Evolutionary conservation across 2,888 invertebrate species (phyloP).

Genomic region (Athalia circularis): DNA sequence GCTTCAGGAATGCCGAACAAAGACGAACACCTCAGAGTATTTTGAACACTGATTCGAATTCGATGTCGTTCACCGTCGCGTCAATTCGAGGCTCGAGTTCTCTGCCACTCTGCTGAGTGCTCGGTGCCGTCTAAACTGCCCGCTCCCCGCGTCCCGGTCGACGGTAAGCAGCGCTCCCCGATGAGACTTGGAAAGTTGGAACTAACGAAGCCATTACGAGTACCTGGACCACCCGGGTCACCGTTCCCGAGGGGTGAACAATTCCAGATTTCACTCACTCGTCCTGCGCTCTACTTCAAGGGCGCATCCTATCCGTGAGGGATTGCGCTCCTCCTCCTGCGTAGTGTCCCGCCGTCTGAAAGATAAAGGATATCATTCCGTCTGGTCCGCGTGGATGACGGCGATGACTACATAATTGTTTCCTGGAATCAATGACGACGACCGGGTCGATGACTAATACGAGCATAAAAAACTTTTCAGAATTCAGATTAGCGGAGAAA

Average conservation of each 20-base stretch:
- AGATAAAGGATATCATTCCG: no score
- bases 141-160: slow-evolving; percentile 22
- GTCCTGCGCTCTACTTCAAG: background rate
- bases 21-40: slow-evolving; percentile 25
- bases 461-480: no score
- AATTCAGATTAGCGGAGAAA: no score
- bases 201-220: slow-evolving; percentile 19
- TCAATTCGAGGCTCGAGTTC: slow-evolving; percentile 27
- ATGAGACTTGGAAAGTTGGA: slow-evolving; percentile 28
- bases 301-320: background rate
- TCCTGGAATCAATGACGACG: no score
- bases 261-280: background rate
- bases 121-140: slow-evolving; percentile 15
- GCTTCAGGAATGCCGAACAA: no score
- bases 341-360: background rate
- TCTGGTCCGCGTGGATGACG: no score
- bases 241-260: slow-evolving; percentile 10
- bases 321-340: background rate
- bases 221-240: background rate
- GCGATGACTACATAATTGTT: no score
- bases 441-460: no score
- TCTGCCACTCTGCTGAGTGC: no score
- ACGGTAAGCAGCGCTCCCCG: slow-evolving; percentile 23
- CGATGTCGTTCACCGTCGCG: slow-evolving; percentile 40
- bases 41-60: slow-evolving; percentile 7